Percentiles rank a stretch among this genome's conserved stretches.
phyloP scores from a whole-genome alignment of 2,797 vertebrate genomes.

The Spinibarbus caldwelli region DNA sequence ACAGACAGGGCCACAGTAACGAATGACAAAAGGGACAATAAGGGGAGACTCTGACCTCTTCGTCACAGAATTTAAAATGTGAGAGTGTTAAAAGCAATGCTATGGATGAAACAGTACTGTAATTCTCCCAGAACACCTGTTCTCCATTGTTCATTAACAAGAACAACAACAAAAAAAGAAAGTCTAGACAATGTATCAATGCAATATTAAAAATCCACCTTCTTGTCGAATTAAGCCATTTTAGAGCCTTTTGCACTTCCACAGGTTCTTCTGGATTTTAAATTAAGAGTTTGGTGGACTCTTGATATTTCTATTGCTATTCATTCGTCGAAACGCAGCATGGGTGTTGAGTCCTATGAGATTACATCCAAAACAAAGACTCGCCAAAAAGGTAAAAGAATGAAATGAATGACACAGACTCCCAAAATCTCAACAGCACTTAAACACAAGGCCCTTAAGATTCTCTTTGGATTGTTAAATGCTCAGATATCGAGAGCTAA shows the following conservation, averaged over 20 bases:
- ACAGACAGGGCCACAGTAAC: conserved; percentile 48
- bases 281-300: not conserved
- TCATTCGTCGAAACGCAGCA: conserved; percentile 4
- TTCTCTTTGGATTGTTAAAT: conserved; percentile 49
- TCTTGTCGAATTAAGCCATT: conserved; percentile 7
- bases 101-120: conserved; percentile 13
- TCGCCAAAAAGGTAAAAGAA: not conserved
- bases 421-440: conserved; percentile 52
- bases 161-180: not conserved
- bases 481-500: conserved; percentile 38
- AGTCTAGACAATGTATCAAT: conserved; percentile 27
- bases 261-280: conserved; percentile 38
- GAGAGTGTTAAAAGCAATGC: conserved; percentile 31
- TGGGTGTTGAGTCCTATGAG: not conserved
- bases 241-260: conserved; percentile 4
- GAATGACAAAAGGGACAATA: conserved; percentile 6
- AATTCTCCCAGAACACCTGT: conserved; percentile 20
- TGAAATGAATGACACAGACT: conserved; percentile 29
- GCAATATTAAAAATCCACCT: conserved; percentile 25
- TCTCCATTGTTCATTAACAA: not conserved
- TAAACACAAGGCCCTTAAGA: conserved; percentile 51
- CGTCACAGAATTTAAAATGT: conserved; percentile 54
- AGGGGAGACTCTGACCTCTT: conserved; percentile 24
- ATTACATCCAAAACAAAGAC: conserved; percentile 22
- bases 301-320: conserved; percentile 27